Evolutionary conservation across 2,888 invertebrate species (phyloP).

Genomic region (Cataglyphis livida): DNA sequence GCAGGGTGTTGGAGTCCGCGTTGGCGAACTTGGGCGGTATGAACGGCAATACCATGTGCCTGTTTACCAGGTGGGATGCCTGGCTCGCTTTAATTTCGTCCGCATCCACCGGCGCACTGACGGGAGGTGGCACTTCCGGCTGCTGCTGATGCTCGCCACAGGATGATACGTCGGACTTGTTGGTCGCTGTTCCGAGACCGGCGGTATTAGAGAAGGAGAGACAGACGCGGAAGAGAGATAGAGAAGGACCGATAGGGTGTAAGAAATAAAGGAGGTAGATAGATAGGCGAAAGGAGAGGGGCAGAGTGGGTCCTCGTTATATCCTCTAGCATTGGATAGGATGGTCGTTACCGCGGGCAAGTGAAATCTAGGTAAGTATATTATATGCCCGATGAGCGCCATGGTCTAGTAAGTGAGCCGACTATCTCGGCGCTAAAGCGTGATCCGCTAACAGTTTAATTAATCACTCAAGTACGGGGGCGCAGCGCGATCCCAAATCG

Average conservation of each 20-base stretch:
- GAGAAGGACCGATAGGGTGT: conserved; percentile 66
- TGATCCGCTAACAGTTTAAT: conserved; percentile 80
- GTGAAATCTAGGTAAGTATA: conserved; percentile 86
- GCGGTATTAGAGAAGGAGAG: conserved; percentile 58
- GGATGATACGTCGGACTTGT: conserved; percentile 82
- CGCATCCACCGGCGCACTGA: conserved; percentile 85
- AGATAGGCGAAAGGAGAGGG: conserved; percentile 41
- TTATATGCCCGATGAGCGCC: conserved; percentile 84
- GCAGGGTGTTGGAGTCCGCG: conserved; percentile 92
- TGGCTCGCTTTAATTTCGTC: conserved; percentile 81
- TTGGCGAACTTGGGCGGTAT: conserved; percentile 96
- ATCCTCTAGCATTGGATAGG: conserved; percentile 52
- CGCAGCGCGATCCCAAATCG: conserved; percentile 66
- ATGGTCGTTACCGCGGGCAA: conserved; percentile 67
- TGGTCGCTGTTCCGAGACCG: conserved; percentile 84
- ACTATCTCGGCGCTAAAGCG: conserved; percentile 74
- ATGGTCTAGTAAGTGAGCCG: conserved; percentile 85
- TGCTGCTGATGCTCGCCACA: conserved; percentile 75
- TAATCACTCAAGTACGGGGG: conserved; percentile 60
- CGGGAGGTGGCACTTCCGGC: conserved; percentile 83
- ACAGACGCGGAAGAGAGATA: conserved; percentile 22
- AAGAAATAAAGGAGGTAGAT: conserved; percentile 32
- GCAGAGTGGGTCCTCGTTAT: conserved; percentile 69
- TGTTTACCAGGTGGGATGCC: conserved; percentile 90
- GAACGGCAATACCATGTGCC: conserved; percentile 95